Evolutionary conservation across 2,113 vertebrate genomes (phyloP), one percentile per base, ranked within the genome.

Genomic region (Brachyhypopomus gauderio): DNA sequence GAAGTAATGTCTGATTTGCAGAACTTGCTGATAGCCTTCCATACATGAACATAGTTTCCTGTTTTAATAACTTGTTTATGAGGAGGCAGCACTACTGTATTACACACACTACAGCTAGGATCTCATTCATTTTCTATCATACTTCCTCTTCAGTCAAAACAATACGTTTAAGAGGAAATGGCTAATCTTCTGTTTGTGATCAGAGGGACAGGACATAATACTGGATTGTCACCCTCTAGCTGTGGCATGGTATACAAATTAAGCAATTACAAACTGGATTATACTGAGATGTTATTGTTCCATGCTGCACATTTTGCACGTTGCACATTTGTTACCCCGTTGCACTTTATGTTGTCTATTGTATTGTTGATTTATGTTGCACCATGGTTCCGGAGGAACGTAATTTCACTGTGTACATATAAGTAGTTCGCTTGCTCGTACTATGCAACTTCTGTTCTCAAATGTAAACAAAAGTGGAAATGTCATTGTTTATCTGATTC

Each of bases 91-190:
- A 11, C 23, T 12, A 74, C 72, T 55, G 1, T 0, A 30, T 74
- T 2, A 36, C 1, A 5, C 0, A 20, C 5, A 20, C 25, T 5
- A 9, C 55, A 58, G 23, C 52, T 20, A 17, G 1, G 25, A n/a
- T 63, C 12, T 25, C 2, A 34, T 27, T 22, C 11, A 27, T 81
- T 81, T 48, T 45, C 25, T 69, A 16, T 58, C 34, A 19, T n/a
- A 70, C 79, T 81, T 81, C 79, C 72, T 8, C 23, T 48, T 48
- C 25, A 34, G 72, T 75, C 52, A 69, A 75, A 81, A 75, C 72
- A 75, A 60, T 4, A 52, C 23, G 5, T 25, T 76, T 45, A 81
- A 60, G 52, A 75, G 62, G 79, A 81, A 75, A 72, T 34, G 5
- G 19, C 52, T 59, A 75, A 38, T 20, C 72, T 34, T n/a, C 14